Conservation (phyloP, 1,140 invertebrate species). For the Druon quercuslanigerum region DNA sequence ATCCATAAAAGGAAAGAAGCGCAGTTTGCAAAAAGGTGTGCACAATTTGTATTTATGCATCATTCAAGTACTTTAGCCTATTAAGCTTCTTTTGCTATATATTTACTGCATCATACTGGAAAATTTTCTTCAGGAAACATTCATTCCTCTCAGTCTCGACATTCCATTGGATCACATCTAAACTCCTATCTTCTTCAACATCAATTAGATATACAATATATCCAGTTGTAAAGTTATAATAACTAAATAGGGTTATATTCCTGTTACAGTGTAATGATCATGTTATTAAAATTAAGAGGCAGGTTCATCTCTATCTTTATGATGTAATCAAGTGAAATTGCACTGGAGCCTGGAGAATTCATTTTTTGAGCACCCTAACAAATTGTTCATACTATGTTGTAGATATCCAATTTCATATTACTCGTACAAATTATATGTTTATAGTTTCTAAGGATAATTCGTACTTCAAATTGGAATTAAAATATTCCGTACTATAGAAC, state of each 20-base stretch:
- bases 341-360: too few relatives aligned
- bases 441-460: too few relatives aligned
- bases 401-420: too few relatives aligned
- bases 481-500: too few relatives aligned
- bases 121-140: slow-evolving; percentile 9
- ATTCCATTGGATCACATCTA: slow-evolving; percentile 8
- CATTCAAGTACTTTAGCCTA: slow-evolving; percentile 1
- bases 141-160: slow-evolving; percentile 7
- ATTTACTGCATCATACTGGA: slow-evolving; percentile 6
- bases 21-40: background rate
- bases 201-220: slow-evolving; percentile 19
- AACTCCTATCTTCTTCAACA: slow-evolving; percentile 15
- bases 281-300: background rate
- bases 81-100: slow-evolving; percentile 1
- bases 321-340: too few relatives aligned
- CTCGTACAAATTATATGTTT: too few relatives aligned
- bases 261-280: background rate
- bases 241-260: slow-evolving; percentile 9
- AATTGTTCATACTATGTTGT: too few relatives aligned
- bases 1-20: too few relatives aligned
- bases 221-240: slow-evolving; percentile 22
- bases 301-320: background rate
- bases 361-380: too few relatives aligned
- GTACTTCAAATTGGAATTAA: too few relatives aligned
- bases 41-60: background rate